Percentiles rank a stretch among this genome's conserved stretches.
phyloP scores from a whole-genome alignment of 2,113 vertebrate species.

The Trichechus manatus region DNA sequence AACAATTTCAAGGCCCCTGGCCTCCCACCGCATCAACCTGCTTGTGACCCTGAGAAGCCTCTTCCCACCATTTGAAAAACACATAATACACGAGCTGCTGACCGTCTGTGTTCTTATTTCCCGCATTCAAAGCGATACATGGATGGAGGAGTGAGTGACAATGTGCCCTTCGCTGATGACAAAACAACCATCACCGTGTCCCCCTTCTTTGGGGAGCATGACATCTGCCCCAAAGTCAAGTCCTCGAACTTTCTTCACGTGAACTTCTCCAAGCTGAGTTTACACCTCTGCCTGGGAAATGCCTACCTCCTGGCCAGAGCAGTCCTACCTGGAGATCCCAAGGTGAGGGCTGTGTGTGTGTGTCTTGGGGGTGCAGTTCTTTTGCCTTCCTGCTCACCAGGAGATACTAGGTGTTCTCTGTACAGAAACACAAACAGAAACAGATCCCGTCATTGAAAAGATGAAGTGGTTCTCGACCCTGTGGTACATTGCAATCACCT shows the following conservation, averaged over 20 bases:
- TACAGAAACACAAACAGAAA: fast-evolving
- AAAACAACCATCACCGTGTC: slow-evolving; percentile 95
- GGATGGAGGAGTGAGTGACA: slow-evolving; percentile 94
- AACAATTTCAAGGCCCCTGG: neutral
- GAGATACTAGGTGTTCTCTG: fast-evolving
- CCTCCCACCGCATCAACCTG: fast-evolving
- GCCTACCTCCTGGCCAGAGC: slow-evolving; percentile 89
- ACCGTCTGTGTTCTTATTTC: neutral
- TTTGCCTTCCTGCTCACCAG: neutral
- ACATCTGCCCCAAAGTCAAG: slow-evolving; percentile 94
- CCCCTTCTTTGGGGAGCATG: slow-evolving; percentile 94
- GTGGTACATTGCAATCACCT: no score
- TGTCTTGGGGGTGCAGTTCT: neutral
- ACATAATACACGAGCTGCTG: neutral
- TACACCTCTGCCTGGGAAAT: slow-evolving; percentile 92
- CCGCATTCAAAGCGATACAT: slow-evolving; percentile 90
- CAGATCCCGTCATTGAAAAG: neutral
- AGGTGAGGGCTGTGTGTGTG: slow-evolving; percentile 84
- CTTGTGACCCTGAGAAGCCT: neutral
- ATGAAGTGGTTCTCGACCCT: neutral
- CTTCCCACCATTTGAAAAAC: neutral
- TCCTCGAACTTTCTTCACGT: slow-evolving; percentile 93
- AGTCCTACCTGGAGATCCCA: slow-evolving; percentile 91
- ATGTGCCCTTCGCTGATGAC: slow-evolving; percentile 89
- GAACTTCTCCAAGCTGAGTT: slow-evolving; percentile 90